Conservation (phyloP, 1,140 invertebrate genomes). For the Neodiprion lecontei region DNA sequence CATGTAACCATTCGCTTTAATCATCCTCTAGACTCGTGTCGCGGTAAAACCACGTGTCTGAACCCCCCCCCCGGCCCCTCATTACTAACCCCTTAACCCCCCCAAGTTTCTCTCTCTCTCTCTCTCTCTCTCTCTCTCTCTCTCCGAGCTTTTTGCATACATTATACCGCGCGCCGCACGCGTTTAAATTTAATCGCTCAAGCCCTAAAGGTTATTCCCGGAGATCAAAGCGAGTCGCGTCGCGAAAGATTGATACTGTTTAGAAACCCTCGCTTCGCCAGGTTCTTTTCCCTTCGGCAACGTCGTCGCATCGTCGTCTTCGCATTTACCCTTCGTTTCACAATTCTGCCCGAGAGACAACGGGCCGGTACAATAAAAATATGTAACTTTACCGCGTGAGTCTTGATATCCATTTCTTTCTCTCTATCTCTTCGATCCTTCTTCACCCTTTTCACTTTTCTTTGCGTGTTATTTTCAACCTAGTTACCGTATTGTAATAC, state of each 20-base stretch:
- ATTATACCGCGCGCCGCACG: constrained; percentile 15
- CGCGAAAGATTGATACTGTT: constrained; percentile 24
- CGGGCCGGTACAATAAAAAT: constrained; percentile 26
- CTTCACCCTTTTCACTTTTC: neutral
- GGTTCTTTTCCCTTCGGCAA: neutral
- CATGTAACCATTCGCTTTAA: constrained; percentile 2
- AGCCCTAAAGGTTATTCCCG: constrained; percentile 28
- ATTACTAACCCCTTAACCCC: neutral
- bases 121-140: neutral
- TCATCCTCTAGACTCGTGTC: constrained; percentile 9
- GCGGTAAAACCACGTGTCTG: neutral
- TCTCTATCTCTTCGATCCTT: neutral
- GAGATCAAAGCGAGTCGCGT: constrained; percentile 23
- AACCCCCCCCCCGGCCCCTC: neutral
- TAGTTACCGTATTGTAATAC: too few species aligned
- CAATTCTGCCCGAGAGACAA: constrained; percentile 14
- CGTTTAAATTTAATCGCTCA: constrained; percentile 35
- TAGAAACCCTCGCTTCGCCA: constrained; percentile 11
- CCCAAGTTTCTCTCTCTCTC: neutral
- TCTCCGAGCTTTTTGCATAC: constrained; percentile 1
- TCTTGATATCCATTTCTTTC: neutral
- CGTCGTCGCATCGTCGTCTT: neutral
- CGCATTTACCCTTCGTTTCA: too few species aligned
- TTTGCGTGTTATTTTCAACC: too few species aligned
- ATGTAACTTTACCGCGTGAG: constrained; percentile 19